Evolutionary conservation across 2,113 vertebrate genomes (phyloP), one percentile per base, ranked within the genome.

Genomic region (Neomonachus schauinslandi): DNA sequence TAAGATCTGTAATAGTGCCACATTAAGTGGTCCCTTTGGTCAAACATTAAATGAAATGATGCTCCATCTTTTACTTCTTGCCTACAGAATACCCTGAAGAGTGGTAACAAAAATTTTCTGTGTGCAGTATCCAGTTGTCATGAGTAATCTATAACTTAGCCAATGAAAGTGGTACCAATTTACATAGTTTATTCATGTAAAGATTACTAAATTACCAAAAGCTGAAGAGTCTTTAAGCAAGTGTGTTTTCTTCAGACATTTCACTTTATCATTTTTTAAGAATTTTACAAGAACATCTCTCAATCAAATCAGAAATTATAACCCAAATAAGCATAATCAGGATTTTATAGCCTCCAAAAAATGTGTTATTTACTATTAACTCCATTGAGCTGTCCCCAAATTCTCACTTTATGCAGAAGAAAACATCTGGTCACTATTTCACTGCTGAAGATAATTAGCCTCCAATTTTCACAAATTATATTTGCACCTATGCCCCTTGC

Each of bases 371-470:
- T 93, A 87, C 24, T 91, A 69, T 49, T 18, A 63, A 72, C 10
- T 33, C 5, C 2, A 19, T 5, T 12, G 3, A 95, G 28, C 16
- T 93, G 1, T 76, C 89, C 19, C 15, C 42, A 94, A 18, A 88
- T 81, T 92, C 83, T 72, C 26, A 51, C 49, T 94, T 94, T 89
- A 72, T 87, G 19, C 26, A 88, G 24, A 79, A 46, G 76, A 96
- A 59, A 92, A 88, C 39, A 85, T 72, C 55, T 87, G 65, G 49
- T n/a, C 72, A 81, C 36, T 21, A 4, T 93, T 94, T 92, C 14
- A 65, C 55, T 97, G 59, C 15, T 95, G 85, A 97, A 42, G 11
- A 77, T 69, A 93, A 97, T 86, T 92, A 89, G 82, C 46, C 63
- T 93, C 63, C 31, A 96, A 24, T 94, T 46, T 97, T 76, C 51